Evolutionary conservation across 2,888 invertebrate genomes (phyloP).

Genomic region (Trilocha varians): DNA sequence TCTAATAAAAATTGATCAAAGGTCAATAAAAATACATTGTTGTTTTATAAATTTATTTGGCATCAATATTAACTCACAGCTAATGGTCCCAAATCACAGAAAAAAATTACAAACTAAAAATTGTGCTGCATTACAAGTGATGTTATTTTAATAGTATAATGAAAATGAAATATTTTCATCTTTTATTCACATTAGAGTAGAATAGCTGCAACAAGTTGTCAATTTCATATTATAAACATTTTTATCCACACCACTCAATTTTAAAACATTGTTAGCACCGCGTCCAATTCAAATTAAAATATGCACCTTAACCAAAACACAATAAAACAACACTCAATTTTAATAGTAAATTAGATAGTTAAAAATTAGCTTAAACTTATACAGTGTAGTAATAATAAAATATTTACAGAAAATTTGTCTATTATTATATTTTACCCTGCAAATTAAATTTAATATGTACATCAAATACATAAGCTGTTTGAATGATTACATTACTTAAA

Average conservation of each 20-base stretch:
- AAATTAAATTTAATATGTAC: too few relatives aligned
- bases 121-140: background rate
- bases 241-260: background rate
- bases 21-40: background rate
- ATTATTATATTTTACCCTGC: background rate
- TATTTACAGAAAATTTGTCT: background rate
- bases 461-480: too few relatives aligned
- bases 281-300: background rate
- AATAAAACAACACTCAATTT: constrained; percentile 5
- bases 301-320: constrained; percentile 1
- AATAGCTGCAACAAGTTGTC: background rate
- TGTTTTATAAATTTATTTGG: constrained; percentile 37
- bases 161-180: too few relatives aligned
- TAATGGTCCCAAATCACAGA: constrained; percentile 41
- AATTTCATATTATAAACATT: background rate
- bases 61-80: constrained; percentile 32
- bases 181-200: background rate
- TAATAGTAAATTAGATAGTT: background rate
- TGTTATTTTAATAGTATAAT: too few relatives aligned
- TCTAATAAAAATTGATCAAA: background rate
- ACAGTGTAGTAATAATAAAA: background rate
- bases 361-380: background rate
- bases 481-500: too few relatives aligned
- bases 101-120: constrained; percentile 7
- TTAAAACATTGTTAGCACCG: background rate